These are phyloP conservation scores for Salvelinus sp. DNA, from an alignment of 2,113 vertebrate species.

Conservation along the genomic window DNA sequence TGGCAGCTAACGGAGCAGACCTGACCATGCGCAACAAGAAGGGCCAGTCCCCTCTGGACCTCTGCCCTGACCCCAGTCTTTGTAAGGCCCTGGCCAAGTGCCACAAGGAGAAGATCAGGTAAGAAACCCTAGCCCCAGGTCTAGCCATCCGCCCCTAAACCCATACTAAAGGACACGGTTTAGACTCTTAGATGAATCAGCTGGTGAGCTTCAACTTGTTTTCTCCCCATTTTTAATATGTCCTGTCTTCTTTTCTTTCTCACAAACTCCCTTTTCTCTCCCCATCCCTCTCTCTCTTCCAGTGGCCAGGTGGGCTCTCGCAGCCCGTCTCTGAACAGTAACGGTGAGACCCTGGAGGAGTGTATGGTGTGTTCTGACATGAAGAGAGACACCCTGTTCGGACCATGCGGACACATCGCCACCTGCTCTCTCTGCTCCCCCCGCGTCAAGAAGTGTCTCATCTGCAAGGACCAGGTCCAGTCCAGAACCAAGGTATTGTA, in stretches of 20 bases:
- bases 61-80: constrained; percentile 97
- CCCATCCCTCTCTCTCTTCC: constrained; percentile 9
- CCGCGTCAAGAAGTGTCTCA: constrained; percentile 98
- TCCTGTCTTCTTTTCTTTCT: too few relatives aligned
- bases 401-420: constrained; percentile 96
- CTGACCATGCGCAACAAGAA: constrained; percentile 98
- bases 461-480: constrained; percentile 98
- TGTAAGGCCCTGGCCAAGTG: constrained; percentile 98
- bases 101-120: constrained; percentile 99
- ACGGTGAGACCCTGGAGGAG: constrained; percentile 95
- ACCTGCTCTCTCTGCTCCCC: constrained; percentile 98
- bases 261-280: too few relatives aligned
- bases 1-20: constrained; percentile 97
- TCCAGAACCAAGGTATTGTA: constrained; percentile 93
- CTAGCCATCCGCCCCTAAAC: too few relatives aligned
- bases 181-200: too few relatives aligned
- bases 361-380: constrained; percentile 99
- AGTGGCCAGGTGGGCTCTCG: constrained; percentile 95
- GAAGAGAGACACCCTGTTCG: constrained; percentile 97
- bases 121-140: background rate
- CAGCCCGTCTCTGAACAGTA: constrained; percentile 95
- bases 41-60: constrained; percentile 96
- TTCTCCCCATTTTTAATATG: background rate
- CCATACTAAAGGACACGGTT: too few relatives aligned
- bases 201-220: background rate